A percentile compares a stretch with the other conserved stretches of the same genome.
phyloP scores from a whole-genome alignment of 2,888 invertebrate species.

The Orthosia gothica region DNA sequence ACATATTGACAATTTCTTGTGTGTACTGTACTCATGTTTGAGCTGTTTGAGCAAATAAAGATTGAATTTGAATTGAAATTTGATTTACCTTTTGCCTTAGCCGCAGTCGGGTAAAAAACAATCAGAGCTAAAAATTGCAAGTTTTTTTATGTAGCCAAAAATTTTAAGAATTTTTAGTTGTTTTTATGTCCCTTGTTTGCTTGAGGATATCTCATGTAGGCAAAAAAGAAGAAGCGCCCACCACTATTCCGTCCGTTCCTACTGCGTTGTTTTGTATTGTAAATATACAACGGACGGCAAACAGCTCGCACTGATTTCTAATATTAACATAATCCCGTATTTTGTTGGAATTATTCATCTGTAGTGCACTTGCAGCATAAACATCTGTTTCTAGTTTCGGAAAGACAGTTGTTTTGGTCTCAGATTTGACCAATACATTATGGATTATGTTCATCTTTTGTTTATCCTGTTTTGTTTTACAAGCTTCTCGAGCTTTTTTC shows the following conservation, averaged over 20 bases:
- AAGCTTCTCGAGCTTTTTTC: not conserved
- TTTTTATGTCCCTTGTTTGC: not conserved
- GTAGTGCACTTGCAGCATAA: constrained; percentile 73
- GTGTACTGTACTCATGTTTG: no score
- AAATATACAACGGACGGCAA: constrained; percentile 66
- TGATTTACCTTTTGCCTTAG: no score
- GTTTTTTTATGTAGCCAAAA: no score
- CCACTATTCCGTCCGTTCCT: constrained; percentile 39
- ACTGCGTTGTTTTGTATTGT: constrained; percentile 63
- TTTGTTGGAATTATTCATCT: constrained; percentile 84
- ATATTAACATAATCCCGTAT: constrained; percentile 85
- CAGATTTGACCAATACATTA: constrained; percentile 54
- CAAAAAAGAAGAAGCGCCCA: not conserved
- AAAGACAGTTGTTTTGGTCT: constrained; percentile 37
- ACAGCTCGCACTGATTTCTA: constrained; percentile 72
- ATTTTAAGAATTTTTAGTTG: not conserved
- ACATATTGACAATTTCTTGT: no score
- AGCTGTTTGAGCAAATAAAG: no score
- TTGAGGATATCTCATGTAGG: not conserved
- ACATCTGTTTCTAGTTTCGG: constrained; percentile 70
- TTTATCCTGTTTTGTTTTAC: not conserved
- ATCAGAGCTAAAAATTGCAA: not conserved
- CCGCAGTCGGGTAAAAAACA: not conserved
- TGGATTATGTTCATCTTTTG: constrained; percentile 49
- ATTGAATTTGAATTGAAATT: no score